Base-by-base conservation (phyloP, 2,888 invertebrate genomes). In the Eremobia ochroleuca region DNA sequence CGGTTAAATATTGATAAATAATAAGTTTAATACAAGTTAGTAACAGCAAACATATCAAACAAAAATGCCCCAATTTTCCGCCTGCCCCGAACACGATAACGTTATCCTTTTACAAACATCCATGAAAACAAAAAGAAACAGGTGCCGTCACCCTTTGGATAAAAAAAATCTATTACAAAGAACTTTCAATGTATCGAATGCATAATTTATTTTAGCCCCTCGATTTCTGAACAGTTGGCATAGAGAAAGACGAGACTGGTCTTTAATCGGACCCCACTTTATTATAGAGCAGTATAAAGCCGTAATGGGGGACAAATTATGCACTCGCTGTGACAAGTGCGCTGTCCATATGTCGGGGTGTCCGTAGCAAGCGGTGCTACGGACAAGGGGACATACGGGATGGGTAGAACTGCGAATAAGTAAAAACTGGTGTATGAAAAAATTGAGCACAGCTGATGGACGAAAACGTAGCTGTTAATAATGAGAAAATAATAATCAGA, bases 271-370 rank as follows among this genome's bases (percentile, higher is more conserved):
- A 93, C 95, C 94, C 95, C 92, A 93, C 93, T 95, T 93, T 95
- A 95, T 94, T 93, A 94, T 88, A 92, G 93, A 90, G 91, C 80
- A 83, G 88, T 90, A 89, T 91, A 92, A 92, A 92, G 91, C 91
- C 91, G 92, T 96, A 96, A 96, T 96, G 94, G 96, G 94, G 94
- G 90, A 95, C 96, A 96, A 96, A 97, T 97, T 96, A 96, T 95
- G 94, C 94, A 92, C 88, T 90, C 74, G 83, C 88, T 89, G 92
- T 92, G 95, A 95, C 96, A 96, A 96, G 96, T 96, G 96, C 95
- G 91, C 90, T 77, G 90, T 94, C 90, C 96, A 96, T 96, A 96
- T 96, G 97, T 93, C 96, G 93, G 91, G 92, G 96, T 96, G 96
- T 96, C 94, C 94, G 94, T 84, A 93, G 91, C 90, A 95, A 96